phyloP scores from a whole-genome alignment of 2,797 vertebrate genomes.

The Megaceryle alcyon region DNA sequence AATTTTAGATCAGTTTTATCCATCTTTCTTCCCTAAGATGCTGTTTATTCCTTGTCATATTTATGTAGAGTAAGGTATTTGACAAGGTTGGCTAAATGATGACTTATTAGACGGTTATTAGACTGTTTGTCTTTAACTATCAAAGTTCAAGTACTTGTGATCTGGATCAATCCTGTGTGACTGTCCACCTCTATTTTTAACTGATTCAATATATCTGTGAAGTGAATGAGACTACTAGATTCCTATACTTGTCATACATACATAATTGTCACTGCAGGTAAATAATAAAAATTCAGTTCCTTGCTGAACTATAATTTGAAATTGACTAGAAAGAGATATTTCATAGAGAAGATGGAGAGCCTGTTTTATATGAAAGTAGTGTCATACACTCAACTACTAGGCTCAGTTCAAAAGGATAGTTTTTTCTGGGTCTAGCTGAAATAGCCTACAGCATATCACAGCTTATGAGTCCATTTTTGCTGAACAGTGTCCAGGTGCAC shows the following conservation, averaged over 20 bases:
- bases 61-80: not conserved
- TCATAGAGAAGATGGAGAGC: not conserved
- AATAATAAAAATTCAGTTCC: not conserved
- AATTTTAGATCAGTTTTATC: not conserved
- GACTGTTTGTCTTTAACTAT: not conserved
- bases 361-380: not conserved
- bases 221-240: not conserved
- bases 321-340: not conserved
- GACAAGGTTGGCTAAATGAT: not conserved
- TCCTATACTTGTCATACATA: not conserved
- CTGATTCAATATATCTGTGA: not conserved
- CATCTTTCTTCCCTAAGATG: rapidly evolving
- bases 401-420: not conserved
- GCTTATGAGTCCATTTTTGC: not conserved
- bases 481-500: not conserved
- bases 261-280: not conserved
- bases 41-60: not conserved
- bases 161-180: not conserved
- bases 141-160: not conserved
- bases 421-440: not conserved
- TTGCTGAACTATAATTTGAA: not conserved
- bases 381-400: not conserved
- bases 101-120: not conserved
- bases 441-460: not conserved
- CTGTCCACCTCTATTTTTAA: not conserved